phyloP scores from a whole-genome alignment of 2,888 invertebrate genomes.

The Cyrtodaria siliqua region DNA sequence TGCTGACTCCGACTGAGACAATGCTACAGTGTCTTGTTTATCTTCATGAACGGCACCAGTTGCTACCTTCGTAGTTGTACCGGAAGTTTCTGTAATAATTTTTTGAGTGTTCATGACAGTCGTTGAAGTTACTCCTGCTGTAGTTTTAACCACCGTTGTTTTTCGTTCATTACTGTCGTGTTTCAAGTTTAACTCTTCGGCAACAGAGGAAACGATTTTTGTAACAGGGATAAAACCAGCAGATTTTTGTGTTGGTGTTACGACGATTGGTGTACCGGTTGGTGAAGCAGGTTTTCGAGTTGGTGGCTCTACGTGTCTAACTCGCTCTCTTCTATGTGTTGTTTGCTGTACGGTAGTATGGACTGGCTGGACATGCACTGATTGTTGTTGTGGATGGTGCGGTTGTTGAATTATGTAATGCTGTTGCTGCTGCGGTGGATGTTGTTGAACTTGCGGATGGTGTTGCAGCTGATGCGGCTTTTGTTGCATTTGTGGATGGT shows the following conservation, averaged over 20 bases:
- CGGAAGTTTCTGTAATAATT: background rate
- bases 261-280: constrained; percentile 7
- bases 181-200: constrained; percentile 51
- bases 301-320: background rate
- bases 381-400: background rate
- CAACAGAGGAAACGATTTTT: constrained; percentile 49
- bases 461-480: too few relatives aligned
- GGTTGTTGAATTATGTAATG: too few relatives aligned
- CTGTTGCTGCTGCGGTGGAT: too few relatives aligned
- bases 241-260: constrained; percentile 33
- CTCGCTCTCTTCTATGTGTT: background rate
- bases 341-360: background rate
- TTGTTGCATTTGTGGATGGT: background rate
- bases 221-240: constrained; percentile 51
- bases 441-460: background rate
- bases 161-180: background rate
- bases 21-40: background rate
- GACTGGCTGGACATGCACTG: background rate
- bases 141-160: background rate
- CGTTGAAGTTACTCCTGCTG: background rate
- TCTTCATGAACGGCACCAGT: too few relatives aligned
- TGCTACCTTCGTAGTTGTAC: background rate
- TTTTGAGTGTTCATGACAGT: too few relatives aligned
- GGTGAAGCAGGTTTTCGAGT: background rate
- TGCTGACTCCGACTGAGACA: background rate